A percentile compares a stretch with the other conserved stretches of the same genome.
These are phyloP conservation scores for Drepana falcataria DNA, from an alignment of 2,888 invertebrate species.

Conservation along the genomic window DNA sequence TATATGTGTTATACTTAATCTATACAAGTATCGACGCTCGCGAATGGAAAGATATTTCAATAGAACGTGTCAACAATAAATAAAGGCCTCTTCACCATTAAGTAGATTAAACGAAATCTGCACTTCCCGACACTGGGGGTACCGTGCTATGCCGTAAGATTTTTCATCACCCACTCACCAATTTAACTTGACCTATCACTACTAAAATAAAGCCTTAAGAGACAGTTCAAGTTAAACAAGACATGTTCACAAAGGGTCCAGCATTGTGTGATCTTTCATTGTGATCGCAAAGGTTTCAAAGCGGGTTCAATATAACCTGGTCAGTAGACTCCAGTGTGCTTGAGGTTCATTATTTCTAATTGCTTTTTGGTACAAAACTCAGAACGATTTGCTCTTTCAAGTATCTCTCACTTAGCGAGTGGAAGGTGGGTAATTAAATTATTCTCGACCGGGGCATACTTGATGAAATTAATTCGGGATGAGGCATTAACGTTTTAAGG, in stretches of 20 bases:
- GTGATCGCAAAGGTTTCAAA: background rate
- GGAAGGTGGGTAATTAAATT: slow-evolving; percentile 71
- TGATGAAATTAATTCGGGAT: slow-evolving; percentile 55
- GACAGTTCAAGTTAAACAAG: background rate
- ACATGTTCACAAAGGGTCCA: background rate
- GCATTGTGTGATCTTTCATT: background rate
- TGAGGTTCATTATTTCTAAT: slow-evolving; percentile 68
- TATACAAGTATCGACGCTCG: too few relatives aligned
- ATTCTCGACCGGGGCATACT: slow-evolving; percentile 49
- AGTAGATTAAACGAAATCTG: slow-evolving; percentile 57
- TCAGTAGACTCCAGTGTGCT: slow-evolving; percentile 35
- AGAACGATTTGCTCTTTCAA: slow-evolving; percentile 59
- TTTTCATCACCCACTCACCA: slow-evolving; percentile 8
- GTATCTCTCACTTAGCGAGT: slow-evolving; percentile 54
- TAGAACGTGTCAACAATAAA: slow-evolving; percentile 21
- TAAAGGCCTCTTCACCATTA: slow-evolving; percentile 46
- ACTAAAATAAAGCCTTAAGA: background rate
- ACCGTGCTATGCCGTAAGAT: slow-evolving; percentile 18
- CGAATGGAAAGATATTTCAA: too few relatives aligned
- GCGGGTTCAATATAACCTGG: slow-evolving; percentile 20
- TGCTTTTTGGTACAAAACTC: slow-evolving; percentile 57
- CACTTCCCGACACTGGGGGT: slow-evolving; percentile 26
- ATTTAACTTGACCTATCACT: slow-evolving; percentile 6
- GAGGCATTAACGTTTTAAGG: slow-evolving; percentile 32
- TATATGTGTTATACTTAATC: too few relatives aligned